Evolutionary conservation across 2,113 vertebrate genomes (phyloP).

Genomic region (Silurus meridionalis): DNA sequence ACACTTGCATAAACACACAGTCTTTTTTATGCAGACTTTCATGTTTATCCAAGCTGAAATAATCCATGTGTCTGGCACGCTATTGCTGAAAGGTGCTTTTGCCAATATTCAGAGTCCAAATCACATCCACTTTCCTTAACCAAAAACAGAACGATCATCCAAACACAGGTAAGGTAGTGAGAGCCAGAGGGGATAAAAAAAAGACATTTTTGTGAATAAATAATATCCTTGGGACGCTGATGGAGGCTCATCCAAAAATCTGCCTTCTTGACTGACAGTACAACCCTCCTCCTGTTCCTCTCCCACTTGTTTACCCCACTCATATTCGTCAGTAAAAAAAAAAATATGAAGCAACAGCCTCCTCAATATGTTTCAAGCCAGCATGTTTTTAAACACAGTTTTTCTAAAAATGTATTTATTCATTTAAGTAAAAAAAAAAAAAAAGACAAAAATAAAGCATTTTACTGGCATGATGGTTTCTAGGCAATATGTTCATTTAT

Average conservation of each 20-base stretch:
- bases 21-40: constrained; percentile 55
- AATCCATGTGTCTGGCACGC: constrained; percentile 65
- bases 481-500: neutral
- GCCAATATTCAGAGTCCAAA: constrained; percentile 62
- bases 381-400: neutral
- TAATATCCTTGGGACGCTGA: constrained; percentile 54
- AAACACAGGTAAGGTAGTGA: constrained; percentile 48
- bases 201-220: constrained; percentile 54
- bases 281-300: neutral
- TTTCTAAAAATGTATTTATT: neutral
- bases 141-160: constrained; percentile 62
- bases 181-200: constrained; percentile 54
- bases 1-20: constrained; percentile 61
- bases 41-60: constrained; percentile 66
- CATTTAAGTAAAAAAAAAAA: neutral
- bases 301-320: neutral
- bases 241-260: constrained; percentile 4
- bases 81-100: constrained; percentile 53
- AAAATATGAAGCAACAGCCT: constrained; percentile 9
- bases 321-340: constrained; percentile 18
- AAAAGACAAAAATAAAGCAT: neutral
- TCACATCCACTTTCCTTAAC: constrained; percentile 65
- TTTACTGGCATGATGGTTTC: neutral
- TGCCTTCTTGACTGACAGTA: constrained; percentile 8
- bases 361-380: neutral